Percentiles rank a stretch among this genome's conserved stretches.
These are phyloP conservation scores for Podargus strigoides DNA, from an alignment of 2,797 vertebrate species.

Conservation along the genomic window DNA sequence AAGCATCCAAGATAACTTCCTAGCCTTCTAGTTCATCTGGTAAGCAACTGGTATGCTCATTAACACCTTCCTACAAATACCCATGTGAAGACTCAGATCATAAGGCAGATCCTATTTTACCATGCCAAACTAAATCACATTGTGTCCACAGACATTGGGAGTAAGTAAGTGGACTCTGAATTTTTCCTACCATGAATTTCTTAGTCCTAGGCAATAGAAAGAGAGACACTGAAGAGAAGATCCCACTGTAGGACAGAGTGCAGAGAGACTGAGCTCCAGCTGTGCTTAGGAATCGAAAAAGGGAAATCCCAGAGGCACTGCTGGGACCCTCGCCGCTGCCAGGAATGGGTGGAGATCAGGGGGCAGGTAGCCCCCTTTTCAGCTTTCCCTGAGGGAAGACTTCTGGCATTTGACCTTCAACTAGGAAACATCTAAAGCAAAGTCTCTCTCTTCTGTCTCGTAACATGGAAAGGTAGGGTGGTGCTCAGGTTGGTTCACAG, in stretches of 20 bases:
- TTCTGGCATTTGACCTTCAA: neutral
- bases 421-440: neutral
- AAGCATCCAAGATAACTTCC: neutral
- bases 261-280: neutral
- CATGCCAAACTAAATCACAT: neutral
- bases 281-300: neutral
- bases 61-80: neutral
- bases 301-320: neutral
- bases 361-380: neutral
- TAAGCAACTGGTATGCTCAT: neutral
- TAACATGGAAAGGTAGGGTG: neutral
- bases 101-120: neutral
- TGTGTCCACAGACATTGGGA: neutral
- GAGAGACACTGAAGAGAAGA: neutral
- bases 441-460: neutral
- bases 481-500: neutral
- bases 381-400: neutral
- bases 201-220: neutral
- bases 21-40: neutral
- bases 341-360: neutral
- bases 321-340: neutral
- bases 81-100: accelerated
- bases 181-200: neutral
- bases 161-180: neutral
- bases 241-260: accelerated